Evolutionary conservation across 2,888 invertebrate species (phyloP).

Genomic region (Sthenelais limicola): DNA sequence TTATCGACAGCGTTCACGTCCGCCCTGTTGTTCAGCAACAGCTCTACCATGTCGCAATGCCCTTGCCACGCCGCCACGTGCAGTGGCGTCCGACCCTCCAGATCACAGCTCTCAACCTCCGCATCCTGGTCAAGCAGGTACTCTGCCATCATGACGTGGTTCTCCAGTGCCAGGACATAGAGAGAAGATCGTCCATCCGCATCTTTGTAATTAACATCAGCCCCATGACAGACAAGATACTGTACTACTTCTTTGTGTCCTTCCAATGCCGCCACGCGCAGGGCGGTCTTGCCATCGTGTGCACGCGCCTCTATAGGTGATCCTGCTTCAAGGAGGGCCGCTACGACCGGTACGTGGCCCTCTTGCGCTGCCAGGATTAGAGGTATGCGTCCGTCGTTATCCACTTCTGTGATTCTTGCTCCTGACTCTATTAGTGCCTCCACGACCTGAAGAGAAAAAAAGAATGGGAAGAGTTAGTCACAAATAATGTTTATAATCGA

Average conservation of each 20-base stretch:
- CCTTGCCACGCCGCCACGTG: conserved; percentile 90
- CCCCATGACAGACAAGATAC: conserved; percentile 78
- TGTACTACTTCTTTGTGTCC: conserved; percentile 78
- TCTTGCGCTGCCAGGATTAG: conserved; percentile 85
- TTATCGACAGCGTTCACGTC: conserved; percentile 79
- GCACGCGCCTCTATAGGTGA: conserved; percentile 78
- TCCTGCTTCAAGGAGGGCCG: conserved; percentile 53
- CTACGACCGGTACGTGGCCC: conserved; percentile 60
- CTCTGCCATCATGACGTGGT: conserved; percentile 55
- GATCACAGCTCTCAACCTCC: conserved; percentile 88
- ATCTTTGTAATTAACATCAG: conserved; percentile 90
- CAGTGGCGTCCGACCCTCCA: conserved; percentile 86
- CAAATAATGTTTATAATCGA: background rate
- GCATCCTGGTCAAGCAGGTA: conserved; percentile 78
- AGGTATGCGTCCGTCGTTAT: conserved; percentile 73
- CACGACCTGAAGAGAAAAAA: conserved; percentile 75
- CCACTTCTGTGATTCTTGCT: conserved; percentile 72
- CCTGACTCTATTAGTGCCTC: conserved; percentile 70
- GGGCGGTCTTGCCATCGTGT: conserved; percentile 77
- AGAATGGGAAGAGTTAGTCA: background rate
- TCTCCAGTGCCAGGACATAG: conserved; percentile 84
- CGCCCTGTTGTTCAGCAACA: conserved; percentile 87
- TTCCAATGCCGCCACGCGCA: conserved; percentile 83
- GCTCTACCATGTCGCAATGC: conserved; percentile 91
- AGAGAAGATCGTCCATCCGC: conserved; percentile 93